phyloP scores from a whole-genome alignment of 2,113 vertebrate species.

The Corythornis cristatus region DNA sequence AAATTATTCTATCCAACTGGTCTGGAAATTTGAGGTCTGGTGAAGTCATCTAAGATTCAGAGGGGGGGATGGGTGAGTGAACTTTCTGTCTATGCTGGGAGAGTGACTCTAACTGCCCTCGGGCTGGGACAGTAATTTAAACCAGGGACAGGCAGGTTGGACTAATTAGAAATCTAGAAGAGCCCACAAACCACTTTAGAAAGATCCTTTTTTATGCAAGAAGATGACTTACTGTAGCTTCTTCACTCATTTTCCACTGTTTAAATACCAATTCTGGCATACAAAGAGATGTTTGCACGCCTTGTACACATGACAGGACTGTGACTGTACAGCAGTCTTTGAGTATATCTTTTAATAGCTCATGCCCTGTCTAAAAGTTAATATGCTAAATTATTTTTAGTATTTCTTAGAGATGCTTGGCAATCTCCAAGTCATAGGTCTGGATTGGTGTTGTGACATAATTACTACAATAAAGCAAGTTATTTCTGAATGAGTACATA shows the following conservation, averaged over 20 bases:
- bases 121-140: neutral
- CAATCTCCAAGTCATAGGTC: neutral
- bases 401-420: neutral
- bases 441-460: neutral
- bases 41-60: neutral
- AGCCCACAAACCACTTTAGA: neutral
- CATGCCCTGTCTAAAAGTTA: neutral
- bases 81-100: neutral
- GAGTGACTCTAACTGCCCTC: neutral
- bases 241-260: neutral
- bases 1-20: neutral
- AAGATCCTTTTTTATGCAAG: neutral
- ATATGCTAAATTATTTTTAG: constrained; percentile 19
- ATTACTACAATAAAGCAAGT: neutral
- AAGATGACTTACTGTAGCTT: neutral
- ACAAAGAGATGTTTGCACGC: neutral
- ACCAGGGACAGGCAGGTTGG: neutral
- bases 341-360: constrained; percentile 33
- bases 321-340: neutral
- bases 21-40: neutral
- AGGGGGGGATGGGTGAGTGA: neutral
- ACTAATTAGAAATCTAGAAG: constrained; percentile 9
- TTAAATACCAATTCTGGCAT: neutral
- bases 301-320: neutral
- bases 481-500: neutral